A percentile compares a stretch with the other conserved stretches of the same genome.
Conservation (phyloP, 2,797 vertebrate genomes). For the Myotis pilosus region DNA sequence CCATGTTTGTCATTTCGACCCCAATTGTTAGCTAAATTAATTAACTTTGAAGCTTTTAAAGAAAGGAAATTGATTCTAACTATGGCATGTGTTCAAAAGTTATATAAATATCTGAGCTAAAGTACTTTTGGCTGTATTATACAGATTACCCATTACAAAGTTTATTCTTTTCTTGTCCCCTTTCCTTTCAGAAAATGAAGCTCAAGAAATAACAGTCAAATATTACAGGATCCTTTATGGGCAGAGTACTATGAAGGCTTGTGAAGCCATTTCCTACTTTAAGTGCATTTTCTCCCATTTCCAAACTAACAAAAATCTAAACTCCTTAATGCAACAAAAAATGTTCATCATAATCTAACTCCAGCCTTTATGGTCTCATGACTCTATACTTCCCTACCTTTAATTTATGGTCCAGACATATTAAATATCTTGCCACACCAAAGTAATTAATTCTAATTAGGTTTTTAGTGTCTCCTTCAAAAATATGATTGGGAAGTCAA, state of each 20-base stretch:
- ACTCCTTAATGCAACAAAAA: not conserved
- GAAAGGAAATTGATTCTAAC: slow-evolving; percentile 28
- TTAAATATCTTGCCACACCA: not conserved
- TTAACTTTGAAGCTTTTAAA: slow-evolving; percentile 49
- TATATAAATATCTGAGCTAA: not conserved
- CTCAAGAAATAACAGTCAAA: slow-evolving; percentile 19
- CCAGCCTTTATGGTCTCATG: not conserved
- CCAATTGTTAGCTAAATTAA: slow-evolving; percentile 25
- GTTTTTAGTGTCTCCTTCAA: not conserved
- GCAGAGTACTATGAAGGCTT: not conserved
- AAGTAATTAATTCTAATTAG: not conserved
- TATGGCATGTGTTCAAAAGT: not conserved
- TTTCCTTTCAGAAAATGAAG: not conserved
- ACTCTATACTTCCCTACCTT: not conserved
- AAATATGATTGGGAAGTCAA: not conserved
- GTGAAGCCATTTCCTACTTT: not conserved
- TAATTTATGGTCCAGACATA: not conserved
- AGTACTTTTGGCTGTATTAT: not conserved
- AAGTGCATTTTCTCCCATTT: not conserved
- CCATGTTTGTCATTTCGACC: slow-evolving; percentile 24
- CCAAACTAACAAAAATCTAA: not conserved
- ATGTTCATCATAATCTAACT: not conserved
- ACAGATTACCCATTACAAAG: not conserved
- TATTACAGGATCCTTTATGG: not conserved
- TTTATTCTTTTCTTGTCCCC: not conserved